These are phyloP conservation scores for Heliconius ethilla DNA, from an alignment of 2,888 invertebrate species.

Conservation along the genomic window DNA sequence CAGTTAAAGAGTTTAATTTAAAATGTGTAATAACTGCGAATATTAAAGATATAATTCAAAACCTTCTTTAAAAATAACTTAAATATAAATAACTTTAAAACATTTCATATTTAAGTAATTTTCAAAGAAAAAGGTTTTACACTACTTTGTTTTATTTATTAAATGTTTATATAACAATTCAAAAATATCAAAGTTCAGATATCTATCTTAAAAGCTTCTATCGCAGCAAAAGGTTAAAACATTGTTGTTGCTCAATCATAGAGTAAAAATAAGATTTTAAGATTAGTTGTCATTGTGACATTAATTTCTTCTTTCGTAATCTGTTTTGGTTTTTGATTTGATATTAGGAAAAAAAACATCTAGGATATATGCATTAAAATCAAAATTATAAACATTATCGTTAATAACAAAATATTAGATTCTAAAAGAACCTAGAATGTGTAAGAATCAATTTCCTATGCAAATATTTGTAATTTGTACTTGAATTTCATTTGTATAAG, in stretches of 20 bases:
- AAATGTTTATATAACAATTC: neutral
- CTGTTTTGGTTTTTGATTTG: constrained; percentile 38
- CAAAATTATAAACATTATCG: constrained; percentile 1
- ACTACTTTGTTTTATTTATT: neutral
- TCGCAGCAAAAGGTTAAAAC: neutral
- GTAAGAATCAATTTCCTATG: constrained; percentile 30
- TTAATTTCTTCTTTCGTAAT: constrained; percentile 26
- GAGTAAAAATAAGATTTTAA: constrained; percentile 2
- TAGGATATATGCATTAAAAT: neutral
- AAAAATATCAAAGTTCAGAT: neutral
- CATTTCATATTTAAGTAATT: too few relatives aligned
- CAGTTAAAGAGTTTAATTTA: too few relatives aligned
- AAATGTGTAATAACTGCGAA: too few relatives aligned
- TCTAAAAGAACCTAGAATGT: constrained; percentile 33
- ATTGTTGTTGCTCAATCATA: constrained; percentile 1
- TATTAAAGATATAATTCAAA: too few relatives aligned
- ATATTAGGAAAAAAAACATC: constrained; percentile 24
- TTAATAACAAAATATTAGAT: neutral
- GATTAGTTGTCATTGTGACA: constrained; percentile 17
- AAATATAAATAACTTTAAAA: too few relatives aligned
- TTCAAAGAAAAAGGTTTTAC: too few relatives aligned
- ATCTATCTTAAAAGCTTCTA: neutral
- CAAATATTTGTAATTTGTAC: constrained; percentile 44
- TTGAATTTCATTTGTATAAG: constrained; percentile 48
- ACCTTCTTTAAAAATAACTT: too few relatives aligned